Conservation (phyloP, 2,888 invertebrate genomes). For the Nezara viridula region DNA sequence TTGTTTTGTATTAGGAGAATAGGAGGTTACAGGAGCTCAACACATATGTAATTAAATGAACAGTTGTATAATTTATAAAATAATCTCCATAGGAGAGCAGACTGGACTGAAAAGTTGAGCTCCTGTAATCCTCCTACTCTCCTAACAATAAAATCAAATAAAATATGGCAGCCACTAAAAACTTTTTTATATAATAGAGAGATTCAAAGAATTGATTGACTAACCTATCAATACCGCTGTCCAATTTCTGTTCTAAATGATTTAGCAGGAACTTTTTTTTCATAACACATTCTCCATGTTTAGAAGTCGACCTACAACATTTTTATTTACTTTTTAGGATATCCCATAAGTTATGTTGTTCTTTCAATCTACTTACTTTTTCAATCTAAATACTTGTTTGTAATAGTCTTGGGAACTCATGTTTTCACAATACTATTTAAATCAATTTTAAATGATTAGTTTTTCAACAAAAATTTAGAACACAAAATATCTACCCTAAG, state of each 20-base stretch:
- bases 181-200: too few species aligned
- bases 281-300: slow-evolving; percentile 89
- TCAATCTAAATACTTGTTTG: too few species aligned
- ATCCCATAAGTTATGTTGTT: background rate
- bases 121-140: too few species aligned
- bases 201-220: background rate
- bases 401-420: background rate
- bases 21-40: too few species aligned
- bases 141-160: too few species aligned
- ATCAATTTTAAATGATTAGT: background rate
- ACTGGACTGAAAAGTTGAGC: too few species aligned
- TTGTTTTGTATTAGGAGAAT: too few species aligned
- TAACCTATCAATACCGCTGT: slow-evolving; percentile 82
- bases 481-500: background rate
- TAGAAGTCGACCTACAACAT: slow-evolving; percentile 82
- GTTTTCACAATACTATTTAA: background rate
- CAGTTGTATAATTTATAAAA: too few species aligned
- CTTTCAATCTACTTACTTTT: too few species aligned
- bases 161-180: too few species aligned
- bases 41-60: too few species aligned
- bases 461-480: background rate
- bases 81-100: too few species aligned
- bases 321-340: background rate
- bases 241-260: slow-evolving; percentile 92
- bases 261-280: slow-evolving; percentile 89